Evolutionary conservation across 37 sponge, comb jelly and placozoan genomes (phyloP), one percentile per base, ranked within the genome.

Genomic region (Axinella damicornis): DNA sequence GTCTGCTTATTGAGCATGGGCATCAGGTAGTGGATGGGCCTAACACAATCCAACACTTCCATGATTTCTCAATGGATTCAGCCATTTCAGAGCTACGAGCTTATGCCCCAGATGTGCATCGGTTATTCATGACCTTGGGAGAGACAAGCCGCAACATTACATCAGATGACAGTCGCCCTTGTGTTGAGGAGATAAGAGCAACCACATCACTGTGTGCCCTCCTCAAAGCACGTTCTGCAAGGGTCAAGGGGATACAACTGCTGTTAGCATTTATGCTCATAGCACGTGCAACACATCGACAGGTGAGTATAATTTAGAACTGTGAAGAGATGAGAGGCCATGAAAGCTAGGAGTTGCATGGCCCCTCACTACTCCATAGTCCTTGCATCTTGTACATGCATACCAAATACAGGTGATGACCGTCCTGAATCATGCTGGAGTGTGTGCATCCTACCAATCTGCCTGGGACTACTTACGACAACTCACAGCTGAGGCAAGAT

Each of bases 211-310:
- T 77, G 77, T 36, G 62, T 62, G 32, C 39, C 21, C 64, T 77
- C 64, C 5, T 77, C 36, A 77, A 60, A 60, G 11, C 22, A 4
- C 16, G 77, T 24, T 60, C 77, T 11, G 33, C 5, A 17, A 58
- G 27, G 40, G 62, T 77, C 6, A 37, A 60, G 37, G 81, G 81
- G 9, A 36, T 80, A 4, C 70, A 66, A 67, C 69, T 80, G 28
- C 70, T 80, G 15, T 18, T 68, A 5, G 53, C 69, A 16, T 80
- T 32, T 18, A 80, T 80, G 81, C 70, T 80, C 24, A 30, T 80
- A 9, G 81, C 81, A 19, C 53, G 81, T 25, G 52, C 70, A 69
- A 57, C 81, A 38, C 52, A 33, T 21, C 35, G 58, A 11, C 77
- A 77, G 64, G 77, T 77, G n/a, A n/a, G n/a, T n/a, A n/a, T n/a